A percentile compares a stretch with the other conserved stretches of the same genome.
These are phyloP conservation scores for Bombus vancouverensis DNA, from an alignment of 1,140 invertebrate genomes.

Conservation along the genomic window DNA sequence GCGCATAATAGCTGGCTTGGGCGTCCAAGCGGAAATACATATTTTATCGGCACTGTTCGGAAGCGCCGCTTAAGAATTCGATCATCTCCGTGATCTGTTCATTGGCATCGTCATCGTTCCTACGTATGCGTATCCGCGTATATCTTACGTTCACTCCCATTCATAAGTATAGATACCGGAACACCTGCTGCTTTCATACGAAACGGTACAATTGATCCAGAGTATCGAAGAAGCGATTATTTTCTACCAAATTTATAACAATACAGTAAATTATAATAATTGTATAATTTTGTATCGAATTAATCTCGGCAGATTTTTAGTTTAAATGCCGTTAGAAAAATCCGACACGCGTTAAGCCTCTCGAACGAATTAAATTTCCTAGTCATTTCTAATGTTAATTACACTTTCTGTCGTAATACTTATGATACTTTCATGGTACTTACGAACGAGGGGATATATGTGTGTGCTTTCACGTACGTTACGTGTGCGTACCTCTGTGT, in stretches of 20 bases:
- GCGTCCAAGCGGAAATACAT: constrained; percentile 53
- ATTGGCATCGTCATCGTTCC: background rate
- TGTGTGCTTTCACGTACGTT: too few relatives aligned
- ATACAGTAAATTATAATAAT: background rate
- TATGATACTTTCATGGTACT: too few relatives aligned
- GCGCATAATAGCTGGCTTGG: constrained; percentile 28
- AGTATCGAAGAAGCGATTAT: too few relatives aligned
- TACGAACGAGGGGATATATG: too few relatives aligned
- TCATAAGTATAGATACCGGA: background rate
- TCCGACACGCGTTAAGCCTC: too few relatives aligned
- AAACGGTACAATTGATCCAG: background rate
- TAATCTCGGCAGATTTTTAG: too few relatives aligned
- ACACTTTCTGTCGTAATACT: too few relatives aligned
- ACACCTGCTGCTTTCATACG: background rate
- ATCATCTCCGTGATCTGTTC: background rate
- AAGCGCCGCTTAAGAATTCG: constrained; percentile 39
- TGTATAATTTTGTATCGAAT: too few relatives aligned
- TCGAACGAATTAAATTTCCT: too few relatives aligned
- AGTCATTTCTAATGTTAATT: too few relatives aligned
- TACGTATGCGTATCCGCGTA: background rate
- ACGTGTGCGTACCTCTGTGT: too few relatives aligned
- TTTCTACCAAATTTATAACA: background rate
- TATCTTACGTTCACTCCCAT: background rate
- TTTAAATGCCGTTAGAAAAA: too few relatives aligned
- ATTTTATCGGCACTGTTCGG: constrained; percentile 55